phyloP scores from a whole-genome alignment of 1,140 invertebrate genomes.

The Acyrthosiphon pisum region DNA sequence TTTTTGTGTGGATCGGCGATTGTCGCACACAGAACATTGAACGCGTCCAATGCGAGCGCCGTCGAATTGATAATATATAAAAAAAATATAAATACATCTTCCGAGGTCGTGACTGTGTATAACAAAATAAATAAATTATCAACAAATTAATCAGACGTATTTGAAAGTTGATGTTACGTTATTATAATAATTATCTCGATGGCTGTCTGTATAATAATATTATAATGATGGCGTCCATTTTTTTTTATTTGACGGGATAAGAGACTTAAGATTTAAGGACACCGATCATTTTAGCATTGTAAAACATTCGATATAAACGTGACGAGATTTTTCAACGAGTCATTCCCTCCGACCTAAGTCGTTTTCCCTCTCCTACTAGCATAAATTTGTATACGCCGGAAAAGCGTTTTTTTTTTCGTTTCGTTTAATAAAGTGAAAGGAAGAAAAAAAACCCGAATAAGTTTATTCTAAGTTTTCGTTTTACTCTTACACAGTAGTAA shows the following conservation, averaged over 20 bases:
- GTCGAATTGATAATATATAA: neutral
- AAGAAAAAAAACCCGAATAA: neutral
- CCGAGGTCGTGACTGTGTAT: neutral
- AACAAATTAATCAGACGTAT: neutral
- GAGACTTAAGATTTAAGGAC: neutral
- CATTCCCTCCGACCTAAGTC: neutral
- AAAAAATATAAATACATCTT: neutral
- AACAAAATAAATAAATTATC: neutral
- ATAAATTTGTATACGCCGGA: neutral
- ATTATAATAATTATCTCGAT: neutral
- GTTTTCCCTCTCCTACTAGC: neutral
- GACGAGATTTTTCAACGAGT: neutral
- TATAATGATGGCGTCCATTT: neutral
- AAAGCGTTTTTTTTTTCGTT: neutral
- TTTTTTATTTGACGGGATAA: neutral
- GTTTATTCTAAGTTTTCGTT: constrained; percentile 1
- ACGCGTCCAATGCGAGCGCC: neutral
- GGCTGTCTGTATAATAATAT: neutral
- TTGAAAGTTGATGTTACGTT: neutral
- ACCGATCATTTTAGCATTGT: neutral
- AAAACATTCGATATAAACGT: constrained; percentile 14
- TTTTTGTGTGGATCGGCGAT: neutral
- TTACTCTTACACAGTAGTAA: neutral
- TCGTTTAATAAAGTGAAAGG: neutral
- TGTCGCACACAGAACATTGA: neutral